Evolutionary conservation across 64 coral and sea anemone genomes (phyloP).

Genomic region (Exaiptasia diaphana): DNA sequence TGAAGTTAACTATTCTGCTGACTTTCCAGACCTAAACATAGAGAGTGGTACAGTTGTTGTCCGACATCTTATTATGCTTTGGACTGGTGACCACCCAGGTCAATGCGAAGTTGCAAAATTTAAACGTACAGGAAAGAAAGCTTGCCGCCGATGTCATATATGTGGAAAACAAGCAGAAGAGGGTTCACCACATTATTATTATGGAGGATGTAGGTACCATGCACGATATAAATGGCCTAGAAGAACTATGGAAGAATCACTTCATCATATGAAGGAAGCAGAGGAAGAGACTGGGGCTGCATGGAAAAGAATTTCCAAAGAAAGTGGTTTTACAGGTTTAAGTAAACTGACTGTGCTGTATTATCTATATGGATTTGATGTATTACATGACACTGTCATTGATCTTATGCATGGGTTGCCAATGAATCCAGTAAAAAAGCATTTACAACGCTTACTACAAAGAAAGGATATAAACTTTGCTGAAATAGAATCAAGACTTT

Average conservation of each 20-base stretch:
- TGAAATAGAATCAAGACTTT: conserved; percentile 28
- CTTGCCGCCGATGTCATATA: conserved; percentile 44
- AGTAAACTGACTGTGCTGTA: conserved; percentile 26
- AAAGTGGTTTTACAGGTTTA: conserved; percentile 49
- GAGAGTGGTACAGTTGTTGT: conserved; percentile 24
- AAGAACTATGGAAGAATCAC: conserved; percentile 25
- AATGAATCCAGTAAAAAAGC: conserved; percentile 44
- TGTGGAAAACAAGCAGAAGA: conserved; percentile 5
- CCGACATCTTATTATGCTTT: conserved; percentile 46
- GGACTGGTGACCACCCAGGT: conserved; percentile 50
- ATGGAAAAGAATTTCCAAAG: conserved; percentile 15
- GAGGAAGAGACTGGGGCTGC: conserved; percentile 37
- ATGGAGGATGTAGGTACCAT: conserved; percentile 29
- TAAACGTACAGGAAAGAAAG: conserved; percentile 32
- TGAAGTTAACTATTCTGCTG: conserved; percentile 40
- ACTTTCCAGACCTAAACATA: conserved; percentile 44
- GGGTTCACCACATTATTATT: conserved; percentile 48
- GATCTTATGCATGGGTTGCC: conserved; percentile 56
- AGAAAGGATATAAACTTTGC: conserved; percentile 7
- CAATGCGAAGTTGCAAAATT: conserved; percentile 50
- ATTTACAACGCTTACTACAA: conserved; percentile 21
- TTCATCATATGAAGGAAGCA: conserved; percentile 27
- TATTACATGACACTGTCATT: conserved; percentile 47
- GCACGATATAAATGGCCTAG: conserved; percentile 29
- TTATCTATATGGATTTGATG: conserved; percentile 54